Conservation (phyloP, 2,113 vertebrate species). For the Dipodomys stephensi region DNA sequence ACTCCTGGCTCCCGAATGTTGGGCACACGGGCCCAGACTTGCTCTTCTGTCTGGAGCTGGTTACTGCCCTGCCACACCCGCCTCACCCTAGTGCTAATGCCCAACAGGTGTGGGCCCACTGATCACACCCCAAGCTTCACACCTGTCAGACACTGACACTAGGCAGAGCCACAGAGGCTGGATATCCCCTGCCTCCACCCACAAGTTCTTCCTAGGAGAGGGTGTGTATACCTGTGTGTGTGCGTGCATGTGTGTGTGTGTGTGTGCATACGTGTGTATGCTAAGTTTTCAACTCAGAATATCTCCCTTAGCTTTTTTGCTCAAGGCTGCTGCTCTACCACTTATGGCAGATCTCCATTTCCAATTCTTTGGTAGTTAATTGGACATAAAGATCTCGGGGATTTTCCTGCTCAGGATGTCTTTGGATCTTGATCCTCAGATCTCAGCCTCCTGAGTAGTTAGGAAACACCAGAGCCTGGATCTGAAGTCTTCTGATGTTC, state of each 20-base stretch:
- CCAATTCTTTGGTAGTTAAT: too few relatives aligned
- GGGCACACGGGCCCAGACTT: conserved; percentile 59
- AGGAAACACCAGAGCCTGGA: not conserved
- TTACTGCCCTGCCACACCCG: conserved; percentile 36
- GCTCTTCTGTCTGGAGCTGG: conserved; percentile 43
- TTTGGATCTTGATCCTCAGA: too few relatives aligned
- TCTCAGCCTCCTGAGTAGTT: too few relatives aligned
- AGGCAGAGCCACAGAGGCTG: not conserved
- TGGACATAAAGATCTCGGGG: too few relatives aligned
- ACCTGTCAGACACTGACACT: not conserved
- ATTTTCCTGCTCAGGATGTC: too few relatives aligned
- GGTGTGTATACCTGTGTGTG: too few relatives aligned
- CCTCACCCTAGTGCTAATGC: conserved; percentile 12
- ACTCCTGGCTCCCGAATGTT: conserved; percentile 61
- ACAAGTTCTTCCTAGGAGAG: not conserved
- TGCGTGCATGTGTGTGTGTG: too few relatives aligned
- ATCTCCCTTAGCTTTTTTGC: too few relatives aligned
- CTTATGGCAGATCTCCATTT: too few relatives aligned
- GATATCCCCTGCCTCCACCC: not conserved
- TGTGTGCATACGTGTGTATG: too few relatives aligned
- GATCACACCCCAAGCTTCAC: not conserved
- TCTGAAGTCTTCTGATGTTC: not conserved
- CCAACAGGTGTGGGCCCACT: not conserved
- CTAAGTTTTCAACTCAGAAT: too few relatives aligned
- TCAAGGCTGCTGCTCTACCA: too few relatives aligned